Evolutionary conservation across 1,140 invertebrate species (phyloP).

Genomic region (Monomorium pharaonis): DNA sequence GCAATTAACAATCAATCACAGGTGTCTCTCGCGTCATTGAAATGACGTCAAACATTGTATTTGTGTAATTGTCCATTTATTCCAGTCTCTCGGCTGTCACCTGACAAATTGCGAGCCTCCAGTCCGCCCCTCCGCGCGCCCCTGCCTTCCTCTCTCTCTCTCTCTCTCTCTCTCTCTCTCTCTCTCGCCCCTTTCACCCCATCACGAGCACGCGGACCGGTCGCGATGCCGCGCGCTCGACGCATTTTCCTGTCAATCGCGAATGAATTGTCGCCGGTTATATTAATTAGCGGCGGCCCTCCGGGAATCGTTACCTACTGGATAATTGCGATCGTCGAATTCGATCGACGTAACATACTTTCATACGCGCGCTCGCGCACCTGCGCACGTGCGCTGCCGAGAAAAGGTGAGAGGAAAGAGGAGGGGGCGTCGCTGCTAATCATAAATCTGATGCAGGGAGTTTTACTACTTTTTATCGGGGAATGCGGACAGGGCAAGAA

Average conservation of each 20-base stretch:
- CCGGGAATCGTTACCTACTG: conserved; percentile 77
- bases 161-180: conserved; percentile 35
- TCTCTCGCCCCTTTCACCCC: conserved; percentile 59
- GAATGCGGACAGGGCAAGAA: too few species aligned
- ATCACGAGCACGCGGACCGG: conserved; percentile 44
- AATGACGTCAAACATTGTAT: conserved; percentile 86
- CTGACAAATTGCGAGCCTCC: conserved; percentile 83
- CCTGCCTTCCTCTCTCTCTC: conserved; percentile 43
- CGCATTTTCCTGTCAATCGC: conserved; percentile 81
- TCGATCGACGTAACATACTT: conserved; percentile 64
- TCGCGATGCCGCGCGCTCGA: conserved; percentile 68
- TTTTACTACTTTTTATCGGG: neutral
- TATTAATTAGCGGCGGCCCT: conserved; percentile 80
- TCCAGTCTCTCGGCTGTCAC: conserved; percentile 84
- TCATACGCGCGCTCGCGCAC: neutral
- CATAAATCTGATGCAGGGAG: conserved; percentile 5
- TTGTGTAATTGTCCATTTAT: conserved; percentile 86
- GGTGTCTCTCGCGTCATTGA: conserved; percentile 85
- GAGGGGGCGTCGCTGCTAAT: neutral
- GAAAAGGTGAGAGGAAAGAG: neutral
- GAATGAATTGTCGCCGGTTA: conserved; percentile 79
- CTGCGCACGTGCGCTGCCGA: neutral
- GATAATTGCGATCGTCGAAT: conserved; percentile 80
- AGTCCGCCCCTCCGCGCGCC: conserved; percentile 25
- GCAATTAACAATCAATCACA: conserved; percentile 86